A percentile compares a stretch with the other conserved stretches of the same genome.
Evolutionary conservation across 2,113 vertebrate genomes (phyloP).

Genomic region (Sitta europaea): DNA sequence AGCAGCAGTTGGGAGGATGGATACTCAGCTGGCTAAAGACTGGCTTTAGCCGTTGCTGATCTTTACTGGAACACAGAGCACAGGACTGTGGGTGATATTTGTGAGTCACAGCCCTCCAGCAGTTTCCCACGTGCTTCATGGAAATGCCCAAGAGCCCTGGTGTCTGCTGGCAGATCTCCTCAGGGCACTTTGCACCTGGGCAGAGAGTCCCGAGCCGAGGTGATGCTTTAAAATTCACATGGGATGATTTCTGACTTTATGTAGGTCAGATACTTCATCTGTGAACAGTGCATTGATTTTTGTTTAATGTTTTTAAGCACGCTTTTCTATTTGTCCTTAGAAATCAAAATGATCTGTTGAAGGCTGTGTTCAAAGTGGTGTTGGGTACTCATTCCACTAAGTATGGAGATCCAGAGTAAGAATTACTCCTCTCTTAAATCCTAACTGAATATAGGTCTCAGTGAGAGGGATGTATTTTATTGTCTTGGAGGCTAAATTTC

Average conservation of each 20-base stretch:
- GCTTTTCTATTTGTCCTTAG: neutral
- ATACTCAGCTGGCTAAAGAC: neutral
- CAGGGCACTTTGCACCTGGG: neutral
- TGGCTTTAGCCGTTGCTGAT: neutral
- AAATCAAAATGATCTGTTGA: neutral
- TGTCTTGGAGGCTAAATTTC: neutral
- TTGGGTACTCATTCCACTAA: neutral
- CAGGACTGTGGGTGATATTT: neutral
- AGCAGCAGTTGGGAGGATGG: neutral
- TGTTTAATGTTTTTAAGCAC: neutral
- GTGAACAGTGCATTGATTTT: neutral
- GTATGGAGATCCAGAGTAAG: neutral
- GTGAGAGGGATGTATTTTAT: neutral
- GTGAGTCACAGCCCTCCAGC: neutral
- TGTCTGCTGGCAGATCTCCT: constrained; percentile 30
- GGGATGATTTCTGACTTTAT: neutral
- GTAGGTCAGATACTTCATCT: neutral
- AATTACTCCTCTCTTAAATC: neutral
- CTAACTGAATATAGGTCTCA: neutral
- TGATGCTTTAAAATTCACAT: neutral
- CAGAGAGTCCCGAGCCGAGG: neutral
- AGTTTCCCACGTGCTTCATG: neutral
- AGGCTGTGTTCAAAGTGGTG: neutral
- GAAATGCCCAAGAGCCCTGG: neutral
- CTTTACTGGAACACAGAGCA: neutral